Conservation (phyloP, 2,113 vertebrate genomes). For the Rhodinocichla rosea region DNA sequence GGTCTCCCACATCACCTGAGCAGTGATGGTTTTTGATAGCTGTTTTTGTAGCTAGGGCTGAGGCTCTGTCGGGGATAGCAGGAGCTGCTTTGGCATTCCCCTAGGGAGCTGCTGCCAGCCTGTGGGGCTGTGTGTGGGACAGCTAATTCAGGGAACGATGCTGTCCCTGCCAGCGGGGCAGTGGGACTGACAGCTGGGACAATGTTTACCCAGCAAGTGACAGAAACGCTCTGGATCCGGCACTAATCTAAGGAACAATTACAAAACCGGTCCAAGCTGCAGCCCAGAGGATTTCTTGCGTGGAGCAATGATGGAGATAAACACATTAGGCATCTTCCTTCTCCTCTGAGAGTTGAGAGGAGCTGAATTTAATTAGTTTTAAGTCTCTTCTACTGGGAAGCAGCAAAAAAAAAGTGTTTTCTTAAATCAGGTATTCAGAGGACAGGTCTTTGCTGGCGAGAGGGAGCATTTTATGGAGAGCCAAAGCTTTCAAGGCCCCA, state of each 20-base stretch:
- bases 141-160: neutral
- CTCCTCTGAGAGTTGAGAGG: neutral
- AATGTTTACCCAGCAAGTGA: neutral
- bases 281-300: neutral
- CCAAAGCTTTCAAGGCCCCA: neutral
- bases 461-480: neutral
- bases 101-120: neutral
- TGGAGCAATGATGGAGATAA: neutral
- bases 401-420: neutral
- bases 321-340: neutral
- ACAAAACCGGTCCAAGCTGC: neutral
- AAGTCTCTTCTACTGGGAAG: neutral
- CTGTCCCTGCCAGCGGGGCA: neutral
- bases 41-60: neutral
- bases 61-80: neutral
- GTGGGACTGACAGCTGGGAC: neutral
- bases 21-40: neutral
- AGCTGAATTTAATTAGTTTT: conserved; percentile 28
- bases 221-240: neutral
- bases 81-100: neutral
- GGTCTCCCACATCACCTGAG: neutral
- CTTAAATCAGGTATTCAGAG: neutral
- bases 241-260: neutral
- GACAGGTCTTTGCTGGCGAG: neutral
- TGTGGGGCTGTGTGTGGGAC: neutral